Evolutionary conservation across 1,140 invertebrate genomes (phyloP), one percentile per base, ranked within the genome.

Genomic region (Myzus persicae): DNA sequence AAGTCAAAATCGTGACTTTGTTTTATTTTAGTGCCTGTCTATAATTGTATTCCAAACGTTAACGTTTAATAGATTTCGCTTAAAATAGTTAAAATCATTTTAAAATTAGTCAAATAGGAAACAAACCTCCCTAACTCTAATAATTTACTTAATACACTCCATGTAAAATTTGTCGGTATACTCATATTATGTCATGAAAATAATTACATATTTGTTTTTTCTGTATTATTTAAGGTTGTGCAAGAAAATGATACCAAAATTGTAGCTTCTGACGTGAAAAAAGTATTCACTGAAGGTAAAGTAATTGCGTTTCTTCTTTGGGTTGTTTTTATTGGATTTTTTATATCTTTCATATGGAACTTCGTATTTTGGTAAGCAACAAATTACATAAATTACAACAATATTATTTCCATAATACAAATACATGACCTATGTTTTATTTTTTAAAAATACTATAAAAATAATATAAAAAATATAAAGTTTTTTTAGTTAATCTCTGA

Each of bases 321-420:
- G 96, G 97, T 98, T 93, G 96, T 98, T 93, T 96, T 96, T 9
- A 97, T 98, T 88, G 98, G 98, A 2, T 96, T 98, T 93, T 97
- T 98, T 93, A 98, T 98, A 0, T 98, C 97, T 1, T 95, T 98
- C 2, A 95, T 98, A 31, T 99, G 98, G 98, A 97, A 98, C 93
- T 99, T 98, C 95, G 95, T 98, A 1, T 97, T 98, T 94, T 98
- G 97, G 96, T 95, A 94, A 94, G 93, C 26, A 87, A 67, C 31
- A 67, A 67, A 67, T 67, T n/a, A 67, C 9, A 67, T 67, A n/a
- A 11, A n/a, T 59, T 59, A 26, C 7, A 59, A 59, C 8, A 59
- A 59, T 59, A 59, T 31, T 31, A 59, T n/a, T 67, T 67, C 59
- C 31, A n/a, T 67, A n/a, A 67, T 31, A 67, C 4, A 67, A 9